Base-by-base conservation (phyloP, 2,113 vertebrate genomes). In the Catharus minimus region DNA sequence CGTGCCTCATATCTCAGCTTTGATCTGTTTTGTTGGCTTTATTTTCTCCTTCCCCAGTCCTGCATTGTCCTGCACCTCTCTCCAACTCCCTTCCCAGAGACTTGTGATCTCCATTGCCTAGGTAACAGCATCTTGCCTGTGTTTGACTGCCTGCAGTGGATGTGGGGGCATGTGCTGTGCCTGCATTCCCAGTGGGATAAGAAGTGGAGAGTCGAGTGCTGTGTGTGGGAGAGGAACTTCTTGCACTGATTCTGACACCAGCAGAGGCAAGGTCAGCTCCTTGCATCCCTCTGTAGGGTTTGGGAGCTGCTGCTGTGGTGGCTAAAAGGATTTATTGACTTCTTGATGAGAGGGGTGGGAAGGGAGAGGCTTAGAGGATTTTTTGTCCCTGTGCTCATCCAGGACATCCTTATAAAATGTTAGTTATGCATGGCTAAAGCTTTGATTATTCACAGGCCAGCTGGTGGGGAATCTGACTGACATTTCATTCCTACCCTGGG, bases 41-140 rank as follows among this genome's bases (percentile, higher is more conserved):
- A 26, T 89, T 73, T 93, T 47, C 50, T 66, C 62, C 50, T 65
- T 82, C 71, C 26, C 30, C 50, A 55, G 72, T 71, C 67, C 78
- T 62, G 26, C 47, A 10, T 79, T 82, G 91, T 91, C 93, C 89
- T 87, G 58, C 33, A 18, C 62, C 38, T 88, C 73, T 91, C 41
- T 66, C 77, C 61, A 0, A 12, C 77, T 90, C 66, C 62, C 11
- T 86, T 89, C 15, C 69, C 81, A 65, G 67, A 55, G 81, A 39
- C 56, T 91, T 78, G 84, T 90, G 86, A 81, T 66, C 84, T 88
- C 62, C 86, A 97, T 97, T 93, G 94, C 96, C 96, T 93, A 91
- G 96, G 96, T 87, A 97, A 96, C 96, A 72, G 95, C 92, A 94
- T 96, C 94, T 65, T 50, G 82, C 93, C 89, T 93, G 94, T 93